Percentiles rank a stretch among this genome's conserved stretches.
phyloP scores from a whole-genome alignment of 2,797 vertebrate species.

The Netta rufina region DNA sequence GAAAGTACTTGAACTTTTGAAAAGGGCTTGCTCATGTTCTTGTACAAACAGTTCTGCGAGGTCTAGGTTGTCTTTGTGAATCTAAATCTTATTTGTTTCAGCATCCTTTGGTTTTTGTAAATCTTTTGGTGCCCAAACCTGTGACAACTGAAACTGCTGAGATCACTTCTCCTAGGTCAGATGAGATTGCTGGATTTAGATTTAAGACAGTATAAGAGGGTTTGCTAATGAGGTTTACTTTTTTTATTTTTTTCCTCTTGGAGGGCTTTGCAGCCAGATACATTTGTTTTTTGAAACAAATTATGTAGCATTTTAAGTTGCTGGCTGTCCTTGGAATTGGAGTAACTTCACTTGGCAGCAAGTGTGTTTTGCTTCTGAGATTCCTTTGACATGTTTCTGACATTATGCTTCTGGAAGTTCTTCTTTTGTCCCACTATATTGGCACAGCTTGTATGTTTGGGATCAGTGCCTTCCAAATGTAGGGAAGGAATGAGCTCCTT shows the following conservation, averaged over 20 bases:
- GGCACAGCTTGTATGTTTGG: neutral
- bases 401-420: neutral
- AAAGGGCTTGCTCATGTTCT: neutral
- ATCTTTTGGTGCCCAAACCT: neutral
- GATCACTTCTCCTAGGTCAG: neutral
- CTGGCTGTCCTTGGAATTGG: neutral
- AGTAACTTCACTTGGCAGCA: neutral
- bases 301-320: neutral
- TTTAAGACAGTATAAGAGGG: neutral
- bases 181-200: neutral
- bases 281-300: neutral
- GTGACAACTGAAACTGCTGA: neutral
- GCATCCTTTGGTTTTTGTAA: neutral
- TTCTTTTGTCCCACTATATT: neutral
- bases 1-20: neutral
- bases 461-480: neutral
- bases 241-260: neutral
- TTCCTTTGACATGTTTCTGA: slow-evolving; percentile 7
- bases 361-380: slow-evolving; percentile 1
- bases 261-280: neutral
- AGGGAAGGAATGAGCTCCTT: neutral
- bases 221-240: neutral
- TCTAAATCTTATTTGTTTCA: neutral
- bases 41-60: neutral
- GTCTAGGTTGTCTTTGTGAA: neutral